A percentile compares a stretch with the other conserved stretches of the same genome.
Conservation (phyloP, 1,140 invertebrate species). For the Drosophila sp. region DNA sequence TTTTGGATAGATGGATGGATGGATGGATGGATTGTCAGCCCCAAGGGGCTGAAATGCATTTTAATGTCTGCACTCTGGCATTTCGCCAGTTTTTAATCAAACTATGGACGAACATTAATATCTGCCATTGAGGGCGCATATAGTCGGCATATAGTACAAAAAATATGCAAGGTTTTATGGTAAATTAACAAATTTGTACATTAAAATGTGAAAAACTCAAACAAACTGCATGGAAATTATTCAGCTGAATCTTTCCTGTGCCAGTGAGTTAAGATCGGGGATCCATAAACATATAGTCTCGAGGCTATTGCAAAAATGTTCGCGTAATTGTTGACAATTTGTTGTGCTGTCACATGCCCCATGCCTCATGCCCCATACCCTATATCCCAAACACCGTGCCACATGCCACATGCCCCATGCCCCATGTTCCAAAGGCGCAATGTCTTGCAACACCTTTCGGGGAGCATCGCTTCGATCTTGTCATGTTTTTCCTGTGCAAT, state of each 20-base stretch:
- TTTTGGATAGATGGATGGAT: conserved; percentile 31
- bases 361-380: background rate
- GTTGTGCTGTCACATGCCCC: conserved; percentile 61
- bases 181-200: conserved; percentile 85
- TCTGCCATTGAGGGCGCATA: conserved; percentile 65
- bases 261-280: conserved; percentile 19
- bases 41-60: conserved; percentile 60
- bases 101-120: conserved; percentile 81
- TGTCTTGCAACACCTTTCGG: conserved; percentile 76
- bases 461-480: conserved; percentile 62
- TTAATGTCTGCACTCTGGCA: conserved; percentile 66
- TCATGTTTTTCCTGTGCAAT: conserved; percentile 84
- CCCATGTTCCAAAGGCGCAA: conserved; percentile 6
- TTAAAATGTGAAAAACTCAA: conserved; percentile 80
- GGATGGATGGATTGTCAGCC: conserved; percentile 75
- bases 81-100: conserved; percentile 77
- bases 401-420: background rate
- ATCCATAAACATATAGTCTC: conserved; percentile 34
- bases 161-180: conserved; percentile 83
- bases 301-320: conserved; percentile 72
- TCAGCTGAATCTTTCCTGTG: conserved; percentile 44
- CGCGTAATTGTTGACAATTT: conserved; percentile 80
- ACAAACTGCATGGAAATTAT: conserved; percentile 81
- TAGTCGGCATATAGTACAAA: conserved; percentile 62
- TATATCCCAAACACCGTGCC: too few species aligned